phyloP scores from a whole-genome alignment of 2,113 vertebrate species.

The Suricata suricatta region DNA sequence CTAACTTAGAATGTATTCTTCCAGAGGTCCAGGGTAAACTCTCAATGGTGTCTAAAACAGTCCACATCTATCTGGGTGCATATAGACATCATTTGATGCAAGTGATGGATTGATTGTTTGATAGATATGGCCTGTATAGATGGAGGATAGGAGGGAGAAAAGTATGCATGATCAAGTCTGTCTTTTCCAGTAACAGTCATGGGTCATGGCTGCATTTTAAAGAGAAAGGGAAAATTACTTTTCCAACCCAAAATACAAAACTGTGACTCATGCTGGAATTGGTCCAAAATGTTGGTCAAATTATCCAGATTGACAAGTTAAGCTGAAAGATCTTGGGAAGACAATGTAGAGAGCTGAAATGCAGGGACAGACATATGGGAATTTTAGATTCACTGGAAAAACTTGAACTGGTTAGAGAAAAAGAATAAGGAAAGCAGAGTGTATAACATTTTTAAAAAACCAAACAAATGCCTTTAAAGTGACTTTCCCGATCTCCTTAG shows the following conservation, averaged over 20 bases:
- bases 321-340: slow-evolving; percentile 37
- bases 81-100: background rate
- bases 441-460: background rate
- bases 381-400: background rate
- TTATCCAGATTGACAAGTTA: slow-evolving; percentile 55
- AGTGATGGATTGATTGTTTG: slow-evolving; percentile 1
- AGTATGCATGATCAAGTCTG: background rate
- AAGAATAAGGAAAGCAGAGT: background rate
- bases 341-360: slow-evolving; percentile 18
- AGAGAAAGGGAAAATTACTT: slow-evolving; percentile 54
- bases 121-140: background rate
- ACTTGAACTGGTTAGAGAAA: background rate
- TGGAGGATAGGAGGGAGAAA: background rate
- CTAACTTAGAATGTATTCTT: slow-evolving; percentile 33
- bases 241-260: slow-evolving; percentile 65
- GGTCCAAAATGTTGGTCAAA: slow-evolving; percentile 50
- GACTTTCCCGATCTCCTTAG: slow-evolving; percentile 71
- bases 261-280: slow-evolving; percentile 66
- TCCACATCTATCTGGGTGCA: background rate
- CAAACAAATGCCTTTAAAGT: slow-evolving; percentile 16
- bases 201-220: slow-evolving; percentile 48
- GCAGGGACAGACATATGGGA: background rate
- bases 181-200: slow-evolving; percentile 33
- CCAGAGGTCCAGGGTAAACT: background rate
- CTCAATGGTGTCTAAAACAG: background rate